phyloP scores from a whole-genome alignment of 2,797 vertebrate genomes.

The Myotis myotis region DNA sequence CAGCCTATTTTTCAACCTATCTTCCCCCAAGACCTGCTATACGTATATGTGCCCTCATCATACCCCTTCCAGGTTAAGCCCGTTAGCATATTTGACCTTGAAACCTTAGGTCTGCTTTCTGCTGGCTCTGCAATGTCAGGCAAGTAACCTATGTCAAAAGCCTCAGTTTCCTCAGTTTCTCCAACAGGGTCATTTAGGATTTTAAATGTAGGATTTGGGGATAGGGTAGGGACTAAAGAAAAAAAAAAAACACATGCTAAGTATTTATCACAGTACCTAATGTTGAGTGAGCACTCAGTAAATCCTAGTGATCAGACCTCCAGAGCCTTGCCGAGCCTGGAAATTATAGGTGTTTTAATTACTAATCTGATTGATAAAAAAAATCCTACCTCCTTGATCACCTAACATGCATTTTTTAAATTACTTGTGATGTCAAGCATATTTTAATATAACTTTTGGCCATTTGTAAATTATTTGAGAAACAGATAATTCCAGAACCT shows the following conservation, averaged over 20 bases:
- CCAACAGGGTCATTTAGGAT: neutral
- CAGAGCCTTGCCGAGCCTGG: neutral
- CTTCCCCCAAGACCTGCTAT: neutral
- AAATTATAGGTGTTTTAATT: neutral
- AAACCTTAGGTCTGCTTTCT: neutral
- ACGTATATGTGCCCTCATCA: fast-evolving
- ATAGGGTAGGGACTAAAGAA: neutral
- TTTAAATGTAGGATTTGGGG: neutral
- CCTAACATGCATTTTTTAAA: neutral
- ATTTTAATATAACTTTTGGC: neutral
- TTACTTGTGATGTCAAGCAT: neutral
- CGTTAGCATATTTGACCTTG: neutral
- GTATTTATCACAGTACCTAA: neutral
- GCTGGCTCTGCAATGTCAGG: too few relatives aligned
- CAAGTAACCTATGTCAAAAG: neutral
- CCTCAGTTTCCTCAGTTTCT: neutral
- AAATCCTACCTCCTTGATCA: neutral
- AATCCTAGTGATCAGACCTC: neutral
- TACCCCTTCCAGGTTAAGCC: neutral
- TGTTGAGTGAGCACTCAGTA: neutral
- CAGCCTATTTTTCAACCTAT: neutral
- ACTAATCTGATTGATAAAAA: neutral
- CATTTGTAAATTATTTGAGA: neutral
- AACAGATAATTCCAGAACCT: neutral
- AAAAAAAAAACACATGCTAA: neutral